Evolutionary conservation across 2,797 vertebrate genomes (phyloP), one percentile per base, ranked within the genome.

Genomic region (Pygocentrus nattereri): DNA sequence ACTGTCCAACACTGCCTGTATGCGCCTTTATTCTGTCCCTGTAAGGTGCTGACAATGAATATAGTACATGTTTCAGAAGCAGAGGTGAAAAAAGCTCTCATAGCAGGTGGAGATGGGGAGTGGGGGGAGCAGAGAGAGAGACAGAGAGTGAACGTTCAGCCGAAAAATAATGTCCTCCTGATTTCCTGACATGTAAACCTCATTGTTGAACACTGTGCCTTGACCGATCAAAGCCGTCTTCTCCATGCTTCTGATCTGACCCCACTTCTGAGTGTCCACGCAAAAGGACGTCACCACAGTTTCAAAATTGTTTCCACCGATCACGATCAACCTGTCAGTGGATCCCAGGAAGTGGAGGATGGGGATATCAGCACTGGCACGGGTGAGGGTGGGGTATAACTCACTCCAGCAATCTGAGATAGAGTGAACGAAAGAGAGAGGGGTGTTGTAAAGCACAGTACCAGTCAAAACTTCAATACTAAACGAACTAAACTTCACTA

Each of bases 321-420:
- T 92, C 81, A 96, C 91, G 34, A 92, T 78, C 87, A 96, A 90
- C 72, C 67, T 87, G 82, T 96, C 92, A 0, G 90, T 88, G 72
- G 92, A 91, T 21, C 95, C 94, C 85, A 96, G 88, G 88, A 95
- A 95, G 89, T 94, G 92, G 47, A 95, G 92, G 38, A 87, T 90
- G 23, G 93, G 93, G n/a, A 96, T 87, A 69, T 94, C 85, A 41
- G 88, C 91, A 21, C 91, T 90, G 3, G 90, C 86, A 86, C 92
- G 91, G 58, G 93, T 93, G 12, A 95, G 92, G 1, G 94, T 95
- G 19, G 94, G 95, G 72, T 94, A 92, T 23, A 95, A 85, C 80
- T 96, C 95, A 79, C 79, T 88, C 95, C 95, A 96, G 5, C 79
- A 87, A 79, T 95, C 95, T 96, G 82, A 58, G 58, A 73, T 8